Percentiles rank a stretch among this genome's conserved stretches.
Conservation (phyloP, 2,113 vertebrate genomes). For the Diadophis punctatus region DNA sequence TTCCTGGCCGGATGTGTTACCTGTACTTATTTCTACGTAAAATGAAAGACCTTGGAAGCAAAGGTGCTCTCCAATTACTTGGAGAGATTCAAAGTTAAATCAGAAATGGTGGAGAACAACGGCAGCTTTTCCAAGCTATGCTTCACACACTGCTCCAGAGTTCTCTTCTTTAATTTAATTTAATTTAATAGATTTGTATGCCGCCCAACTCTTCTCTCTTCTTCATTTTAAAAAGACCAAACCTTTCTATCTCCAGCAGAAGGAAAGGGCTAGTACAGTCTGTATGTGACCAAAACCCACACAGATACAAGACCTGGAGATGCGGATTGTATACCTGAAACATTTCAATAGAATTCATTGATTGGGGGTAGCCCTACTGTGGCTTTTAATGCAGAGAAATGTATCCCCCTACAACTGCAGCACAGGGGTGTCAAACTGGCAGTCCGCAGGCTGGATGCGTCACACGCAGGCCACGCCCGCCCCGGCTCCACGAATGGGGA, state of each 20-base stretch:
- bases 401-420: too few species aligned
- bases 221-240: neutral
- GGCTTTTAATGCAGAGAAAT: neutral
- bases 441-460: too few species aligned
- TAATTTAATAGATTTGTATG: too few species aligned
- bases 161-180: too few species aligned
- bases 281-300: neutral
- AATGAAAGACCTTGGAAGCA: neutral
- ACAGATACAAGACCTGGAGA: neutral
- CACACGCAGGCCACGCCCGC: too few species aligned
- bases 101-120: neutral
- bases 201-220: too few species aligned
- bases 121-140: neutral
- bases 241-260: neutral
- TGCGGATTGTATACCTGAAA: neutral
- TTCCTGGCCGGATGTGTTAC: neutral
- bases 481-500: too few species aligned
- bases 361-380: neutral
- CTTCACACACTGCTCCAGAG: neutral
- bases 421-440: too few species aligned
- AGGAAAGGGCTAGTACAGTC: neutral
- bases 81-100: neutral
- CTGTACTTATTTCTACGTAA: neutral
- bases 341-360: neutral
- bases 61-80: neutral